Percentiles rank a stretch among this genome's conserved stretches.
Evolutionary conservation across 2,113 vertebrate genomes (phyloP).

Genomic region (Sarotherodon lohbergeri): DNA sequence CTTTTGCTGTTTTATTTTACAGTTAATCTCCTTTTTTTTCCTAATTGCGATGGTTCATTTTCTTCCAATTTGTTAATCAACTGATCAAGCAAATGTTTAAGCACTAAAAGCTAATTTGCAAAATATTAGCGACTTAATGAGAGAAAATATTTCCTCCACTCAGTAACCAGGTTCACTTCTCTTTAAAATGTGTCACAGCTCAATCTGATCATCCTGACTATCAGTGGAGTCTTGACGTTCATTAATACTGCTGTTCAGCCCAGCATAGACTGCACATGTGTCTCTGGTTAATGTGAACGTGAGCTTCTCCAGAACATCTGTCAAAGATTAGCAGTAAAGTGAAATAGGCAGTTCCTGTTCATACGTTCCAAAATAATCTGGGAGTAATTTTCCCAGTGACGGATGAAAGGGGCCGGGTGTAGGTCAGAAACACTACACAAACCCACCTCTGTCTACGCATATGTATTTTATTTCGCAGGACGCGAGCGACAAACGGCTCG

Average conservation of each 20-base stretch:
- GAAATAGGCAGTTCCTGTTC: slow-evolving; percentile 78
- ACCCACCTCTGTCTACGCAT: slow-evolving; percentile 42
- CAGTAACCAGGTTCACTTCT: neutral
- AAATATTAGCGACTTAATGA: neutral
- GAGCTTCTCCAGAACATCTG: slow-evolving; percentile 73
- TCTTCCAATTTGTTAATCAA: neutral
- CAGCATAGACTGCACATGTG: slow-evolving; percentile 51
- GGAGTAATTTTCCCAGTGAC: slow-evolving; percentile 69
- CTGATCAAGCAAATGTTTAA: neutral
- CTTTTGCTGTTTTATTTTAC: neutral
- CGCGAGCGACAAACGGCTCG: slow-evolving; percentile 10
- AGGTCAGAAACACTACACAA: slow-evolving; percentile 56
- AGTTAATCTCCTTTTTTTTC: neutral
- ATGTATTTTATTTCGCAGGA: slow-evolving; percentile 31
- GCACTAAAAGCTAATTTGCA: neutral
- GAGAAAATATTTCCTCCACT: neutral
- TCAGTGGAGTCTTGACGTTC: neutral
- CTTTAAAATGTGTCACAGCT: neutral
- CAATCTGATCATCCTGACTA: neutral
- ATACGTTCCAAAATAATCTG: slow-evolving; percentile 73
- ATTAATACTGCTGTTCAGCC: neutral
- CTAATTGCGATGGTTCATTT: neutral
- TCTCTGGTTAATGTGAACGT: slow-evolving; percentile 59
- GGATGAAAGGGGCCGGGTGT: slow-evolving; percentile 58
- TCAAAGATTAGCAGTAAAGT: slow-evolving; percentile 77